These are phyloP conservation scores for Oscheius sp. DNA, from an alignment of 1,140 invertebrate genomes.

Conservation along the genomic window DNA sequence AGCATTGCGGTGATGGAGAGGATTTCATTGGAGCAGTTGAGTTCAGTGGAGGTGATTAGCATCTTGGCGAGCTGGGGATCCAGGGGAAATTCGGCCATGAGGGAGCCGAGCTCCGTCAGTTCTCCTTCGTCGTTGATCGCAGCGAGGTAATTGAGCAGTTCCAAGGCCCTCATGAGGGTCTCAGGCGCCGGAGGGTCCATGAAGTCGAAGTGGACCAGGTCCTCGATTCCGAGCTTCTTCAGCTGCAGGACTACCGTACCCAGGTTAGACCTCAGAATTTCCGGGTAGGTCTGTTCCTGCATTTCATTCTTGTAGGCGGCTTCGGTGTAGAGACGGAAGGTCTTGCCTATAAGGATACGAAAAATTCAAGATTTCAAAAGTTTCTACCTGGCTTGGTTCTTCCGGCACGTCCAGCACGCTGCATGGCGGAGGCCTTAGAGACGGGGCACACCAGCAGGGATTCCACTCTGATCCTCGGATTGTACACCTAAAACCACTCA, in stretches of 20 bases:
- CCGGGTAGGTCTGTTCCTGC: constrained; percentile 99
- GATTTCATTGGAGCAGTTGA: constrained; percentile 98
- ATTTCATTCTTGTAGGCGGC: constrained; percentile 98
- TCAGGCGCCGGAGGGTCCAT: constrained; percentile 99
- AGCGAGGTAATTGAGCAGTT: constrained; percentile 93
- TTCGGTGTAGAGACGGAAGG: constrained; percentile 96
- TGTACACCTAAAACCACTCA: constrained; percentile 70
- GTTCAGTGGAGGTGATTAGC: constrained; percentile 86
- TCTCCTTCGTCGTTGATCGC: constrained; percentile 95
- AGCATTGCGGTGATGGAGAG: constrained; percentile 98
- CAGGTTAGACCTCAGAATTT: constrained; percentile 90
- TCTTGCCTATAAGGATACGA: constrained; percentile 74
- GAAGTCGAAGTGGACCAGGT: constrained; percentile 99
- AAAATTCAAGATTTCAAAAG: not conserved
- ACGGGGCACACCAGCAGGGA: constrained; percentile 95
- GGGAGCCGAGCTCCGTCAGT: constrained; percentile 87
- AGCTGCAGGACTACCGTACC: constrained; percentile 94
- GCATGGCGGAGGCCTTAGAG: constrained; percentile 98
- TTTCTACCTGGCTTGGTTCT: constrained; percentile 74
- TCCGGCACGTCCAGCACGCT: constrained; percentile 89
- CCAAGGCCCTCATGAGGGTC: constrained; percentile 96
- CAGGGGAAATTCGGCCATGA: constrained; percentile 99
- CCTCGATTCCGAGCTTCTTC: constrained; percentile 98
- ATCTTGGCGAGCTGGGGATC: constrained; percentile 96
- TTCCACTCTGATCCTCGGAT: constrained; percentile 93